Percentiles rank a stretch among this genome's conserved stretches.
These are phyloP conservation scores for Cheilosia vulpina DNA, from an alignment of 2,888 invertebrate species.

Conservation along the genomic window DNA sequence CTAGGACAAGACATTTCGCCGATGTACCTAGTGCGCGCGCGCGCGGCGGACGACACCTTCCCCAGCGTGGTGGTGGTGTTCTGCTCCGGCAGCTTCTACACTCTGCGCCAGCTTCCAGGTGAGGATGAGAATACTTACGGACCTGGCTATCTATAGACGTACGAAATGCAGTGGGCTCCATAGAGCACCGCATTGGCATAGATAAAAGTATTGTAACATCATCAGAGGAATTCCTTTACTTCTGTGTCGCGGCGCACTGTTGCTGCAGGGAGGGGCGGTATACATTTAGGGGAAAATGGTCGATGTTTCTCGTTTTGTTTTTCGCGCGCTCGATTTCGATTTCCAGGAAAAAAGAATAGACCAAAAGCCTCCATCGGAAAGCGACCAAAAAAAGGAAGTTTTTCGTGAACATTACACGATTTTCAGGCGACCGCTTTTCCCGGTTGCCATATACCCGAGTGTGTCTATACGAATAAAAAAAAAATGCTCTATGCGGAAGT, in stretches of 20 bases:
- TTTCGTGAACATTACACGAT: constrained; percentile 71
- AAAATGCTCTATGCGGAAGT: constrained; percentile 56
- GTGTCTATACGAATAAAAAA: constrained; percentile 8
- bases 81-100: constrained; percentile 46
- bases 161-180: constrained; percentile 36
- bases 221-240: constrained; percentile 63
- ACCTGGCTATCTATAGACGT: not conserved
- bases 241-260: constrained; percentile 38
- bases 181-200: constrained; percentile 70
- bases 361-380: constrained; percentile 34
- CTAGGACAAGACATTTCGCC: constrained; percentile 76
- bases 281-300: constrained; percentile 56
- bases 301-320: constrained; percentile 68
- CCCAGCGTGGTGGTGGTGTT: constrained; percentile 18
- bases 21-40: not conserved
- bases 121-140: constrained; percentile 57
- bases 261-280: constrained; percentile 2
- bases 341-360: constrained; percentile 44
- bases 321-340: constrained; percentile 65
- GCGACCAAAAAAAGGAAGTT: constrained; percentile 28
- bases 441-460: constrained; percentile 7
- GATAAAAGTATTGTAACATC: constrained; percentile 66
- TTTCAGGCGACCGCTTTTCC: constrained; percentile 50
- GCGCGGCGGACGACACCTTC: constrained; percentile 54
- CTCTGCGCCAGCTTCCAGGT: constrained; percentile 50